Evolutionary conservation across 2,113 vertebrate genomes (phyloP).

Genomic region (Oncorhynchus masou): DNA sequence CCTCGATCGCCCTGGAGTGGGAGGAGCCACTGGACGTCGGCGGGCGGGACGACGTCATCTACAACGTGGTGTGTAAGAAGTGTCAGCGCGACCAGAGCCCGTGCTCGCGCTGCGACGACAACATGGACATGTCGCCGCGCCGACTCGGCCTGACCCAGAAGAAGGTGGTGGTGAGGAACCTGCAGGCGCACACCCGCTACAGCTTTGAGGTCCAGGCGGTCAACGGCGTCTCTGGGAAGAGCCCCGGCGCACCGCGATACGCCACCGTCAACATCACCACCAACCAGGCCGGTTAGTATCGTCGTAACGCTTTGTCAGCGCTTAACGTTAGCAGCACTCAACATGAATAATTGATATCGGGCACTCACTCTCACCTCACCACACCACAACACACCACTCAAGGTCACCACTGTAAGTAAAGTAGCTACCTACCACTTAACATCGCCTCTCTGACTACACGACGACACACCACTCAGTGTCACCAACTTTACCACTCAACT

Average conservation of each 20-base stretch:
- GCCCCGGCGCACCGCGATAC: slow-evolving; percentile 81
- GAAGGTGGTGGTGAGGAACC: slow-evolving; percentile 90
- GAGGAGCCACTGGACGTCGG: slow-evolving; percentile 88
- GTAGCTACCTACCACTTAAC: too few species aligned
- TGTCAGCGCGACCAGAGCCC: slow-evolving; percentile 79
- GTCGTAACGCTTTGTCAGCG: slow-evolving; percentile 8
- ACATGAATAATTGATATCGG: too few species aligned
- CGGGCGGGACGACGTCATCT: slow-evolving; percentile 88
- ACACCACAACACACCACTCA: too few species aligned
- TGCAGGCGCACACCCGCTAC: slow-evolving; percentile 96
- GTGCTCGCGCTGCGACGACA: slow-evolving; percentile 94
- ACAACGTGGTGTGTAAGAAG: slow-evolving; percentile 98
- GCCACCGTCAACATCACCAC: slow-evolving; percentile 98
- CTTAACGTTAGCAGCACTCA: neutral
- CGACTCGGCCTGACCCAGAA: slow-evolving; percentile 87
- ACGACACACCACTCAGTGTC: too few species aligned
- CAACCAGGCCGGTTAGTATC: slow-evolving; percentile 91
- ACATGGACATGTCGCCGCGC: slow-evolving; percentile 93
- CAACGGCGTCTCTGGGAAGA: slow-evolving; percentile 92
- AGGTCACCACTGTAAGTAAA: too few species aligned
- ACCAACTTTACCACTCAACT: too few species aligned
- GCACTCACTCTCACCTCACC: too few species aligned
- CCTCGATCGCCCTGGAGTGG: slow-evolving; percentile 93
- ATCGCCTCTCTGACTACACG: too few species aligned
- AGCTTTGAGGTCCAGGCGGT: slow-evolving; percentile 97